phyloP scores from a whole-genome alignment of 1,140 invertebrate genomes.

The Bombus consobrinus region DNA sequence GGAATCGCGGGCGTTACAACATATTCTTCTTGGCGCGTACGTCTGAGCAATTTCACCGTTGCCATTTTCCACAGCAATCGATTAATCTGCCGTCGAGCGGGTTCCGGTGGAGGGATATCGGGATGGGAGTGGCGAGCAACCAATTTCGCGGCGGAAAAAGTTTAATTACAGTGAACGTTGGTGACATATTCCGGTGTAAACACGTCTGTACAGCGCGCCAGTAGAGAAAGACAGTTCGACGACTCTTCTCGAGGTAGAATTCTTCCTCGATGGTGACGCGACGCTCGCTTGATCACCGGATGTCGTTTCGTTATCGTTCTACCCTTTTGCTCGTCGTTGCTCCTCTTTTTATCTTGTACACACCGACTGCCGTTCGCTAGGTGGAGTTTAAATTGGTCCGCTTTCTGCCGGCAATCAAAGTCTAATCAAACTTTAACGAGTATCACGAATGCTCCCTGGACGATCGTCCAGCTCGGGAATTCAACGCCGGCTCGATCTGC shows the following conservation, averaged over 20 bases:
- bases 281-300: conserved; percentile 46
- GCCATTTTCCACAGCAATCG: conserved; percentile 52
- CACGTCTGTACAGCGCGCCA: conserved; percentile 36
- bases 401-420: conserved; percentile 72
- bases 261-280: conserved; percentile 46
- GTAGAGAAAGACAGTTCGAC: conserved; percentile 19
- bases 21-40: background rate
- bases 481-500: conserved; percentile 16
- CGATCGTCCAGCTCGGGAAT: conserved; percentile 50
- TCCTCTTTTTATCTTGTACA: conserved; percentile 8
- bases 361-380: conserved; percentile 12
- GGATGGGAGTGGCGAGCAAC: conserved; percentile 16
- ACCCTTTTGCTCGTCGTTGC: background rate
- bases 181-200: conserved; percentile 64
- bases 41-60: conserved; percentile 28
- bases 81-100: conserved; percentile 40
- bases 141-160: conserved; percentile 68
- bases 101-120: background rate
- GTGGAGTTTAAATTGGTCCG: conserved; percentile 65
- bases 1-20: background rate
- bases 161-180: conserved; percentile 63
- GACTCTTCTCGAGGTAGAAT: conserved; percentile 28
- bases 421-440: conserved; percentile 76
- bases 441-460: conserved; percentile 63
- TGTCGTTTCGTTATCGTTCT: conserved; percentile 35